Conservation (phyloP, 2,888 invertebrate genomes). For the Pseudolycoriella hygida region DNA sequence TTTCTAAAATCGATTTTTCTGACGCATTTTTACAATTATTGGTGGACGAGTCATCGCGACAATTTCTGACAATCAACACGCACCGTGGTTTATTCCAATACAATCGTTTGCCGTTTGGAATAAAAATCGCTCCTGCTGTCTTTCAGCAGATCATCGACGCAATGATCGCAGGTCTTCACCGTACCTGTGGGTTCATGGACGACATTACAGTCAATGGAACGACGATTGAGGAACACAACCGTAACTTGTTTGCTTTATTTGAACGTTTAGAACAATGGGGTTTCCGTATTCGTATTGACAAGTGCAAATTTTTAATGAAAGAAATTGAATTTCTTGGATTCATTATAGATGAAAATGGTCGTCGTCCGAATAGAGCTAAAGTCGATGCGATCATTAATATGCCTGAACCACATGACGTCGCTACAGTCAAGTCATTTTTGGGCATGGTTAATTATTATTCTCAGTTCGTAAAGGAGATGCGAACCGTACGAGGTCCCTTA, state of each 20-base stretch:
- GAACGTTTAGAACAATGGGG: background rate
- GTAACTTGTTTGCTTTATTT: background rate
- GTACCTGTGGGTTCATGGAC: background rate
- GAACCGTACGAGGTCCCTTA: no score
- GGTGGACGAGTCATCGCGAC: constrained; percentile 11
- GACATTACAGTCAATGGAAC: constrained; percentile 10
- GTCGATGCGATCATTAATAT: constrained; percentile 5
- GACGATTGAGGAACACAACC: constrained; percentile 6
- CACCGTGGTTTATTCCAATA: background rate
- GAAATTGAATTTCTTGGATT: constrained; percentile 6
- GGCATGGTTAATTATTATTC: constrained; percentile 9
- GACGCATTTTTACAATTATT: constrained; percentile 13
- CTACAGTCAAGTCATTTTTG: no score
- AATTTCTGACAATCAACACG: constrained; percentile 6
- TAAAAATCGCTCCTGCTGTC: background rate
- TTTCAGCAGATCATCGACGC: background rate
- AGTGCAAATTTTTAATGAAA: constrained; percentile 1
- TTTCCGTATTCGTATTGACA: constrained; percentile 3
- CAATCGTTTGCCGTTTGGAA: background rate
- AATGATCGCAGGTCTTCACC: background rate
- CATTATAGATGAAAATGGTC: constrained; percentile 5
- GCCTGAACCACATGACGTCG: no score
- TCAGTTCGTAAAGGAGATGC: no score
- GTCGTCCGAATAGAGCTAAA: constrained; percentile 3
- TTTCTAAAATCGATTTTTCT: constrained; percentile 11